phyloP scores from a whole-genome alignment of 2,888 invertebrate species.

The Stenodera caucasica region DNA sequence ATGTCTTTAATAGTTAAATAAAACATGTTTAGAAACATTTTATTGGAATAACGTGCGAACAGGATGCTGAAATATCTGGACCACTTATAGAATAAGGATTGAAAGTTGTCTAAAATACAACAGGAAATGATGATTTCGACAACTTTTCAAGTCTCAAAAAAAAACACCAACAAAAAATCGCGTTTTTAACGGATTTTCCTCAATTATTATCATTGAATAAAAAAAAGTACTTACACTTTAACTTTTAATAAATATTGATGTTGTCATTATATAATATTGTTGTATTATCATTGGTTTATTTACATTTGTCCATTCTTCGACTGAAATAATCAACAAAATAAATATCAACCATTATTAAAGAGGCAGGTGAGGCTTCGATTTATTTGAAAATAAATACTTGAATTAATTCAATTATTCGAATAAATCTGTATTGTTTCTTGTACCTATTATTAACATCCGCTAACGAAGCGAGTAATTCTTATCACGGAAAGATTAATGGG shows the following conservation, averaged over 20 bases:
- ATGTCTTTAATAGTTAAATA: conserved; percentile 6
- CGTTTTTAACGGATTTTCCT: not conserved
- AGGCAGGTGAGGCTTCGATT: not conserved
- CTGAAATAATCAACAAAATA: not conserved
- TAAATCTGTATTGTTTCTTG: not conserved
- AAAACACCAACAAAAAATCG: not conserved
- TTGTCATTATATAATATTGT: not conserved
- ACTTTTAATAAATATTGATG: not conserved
- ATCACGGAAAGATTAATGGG: too few relatives aligned
- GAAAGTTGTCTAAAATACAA: not conserved
- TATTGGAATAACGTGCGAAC: conserved; percentile 4
- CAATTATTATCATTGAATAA: too few relatives aligned
- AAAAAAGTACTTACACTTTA: too few relatives aligned
- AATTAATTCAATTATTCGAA: not conserved
- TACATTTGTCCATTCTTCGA: not conserved
- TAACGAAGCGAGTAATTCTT: too few relatives aligned
- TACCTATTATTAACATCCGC: too few relatives aligned
- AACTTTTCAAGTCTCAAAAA: not conserved
- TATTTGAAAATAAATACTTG: not conserved
- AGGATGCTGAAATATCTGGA: conserved; percentile 6
- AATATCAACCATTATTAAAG: too few relatives aligned
- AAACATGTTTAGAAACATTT: conserved; percentile 6
- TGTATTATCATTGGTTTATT: not conserved
- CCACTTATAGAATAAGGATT: not conserved
- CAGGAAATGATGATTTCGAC: conserved; percentile 1